These are phyloP conservation scores for Ochotona curzoniae DNA, from an alignment of 2,113 vertebrate species.

Conservation along the genomic window DNA sequence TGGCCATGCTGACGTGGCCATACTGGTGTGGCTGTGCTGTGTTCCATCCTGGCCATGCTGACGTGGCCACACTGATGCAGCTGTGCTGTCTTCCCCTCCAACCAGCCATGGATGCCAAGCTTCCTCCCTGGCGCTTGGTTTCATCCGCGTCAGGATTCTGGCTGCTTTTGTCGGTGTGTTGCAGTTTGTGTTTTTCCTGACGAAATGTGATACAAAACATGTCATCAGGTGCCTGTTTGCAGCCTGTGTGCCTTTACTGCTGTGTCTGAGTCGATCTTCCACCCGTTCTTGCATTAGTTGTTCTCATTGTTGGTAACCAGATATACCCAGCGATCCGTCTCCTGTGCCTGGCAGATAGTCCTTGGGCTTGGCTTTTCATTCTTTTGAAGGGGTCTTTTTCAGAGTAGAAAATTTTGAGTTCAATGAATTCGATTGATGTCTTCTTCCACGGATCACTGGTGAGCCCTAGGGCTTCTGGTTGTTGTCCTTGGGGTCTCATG, in stretches of 20 bases:
- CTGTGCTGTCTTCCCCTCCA: neutral
- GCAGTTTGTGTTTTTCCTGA: neutral
- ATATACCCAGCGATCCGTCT: neutral
- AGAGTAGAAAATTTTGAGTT: neutral
- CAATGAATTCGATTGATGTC: neutral
- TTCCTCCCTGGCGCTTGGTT: too few species aligned
- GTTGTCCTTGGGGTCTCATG: neutral
- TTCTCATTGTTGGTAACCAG: neutral
- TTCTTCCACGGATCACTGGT: neutral
- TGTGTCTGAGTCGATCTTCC: neutral
- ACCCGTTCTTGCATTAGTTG: neutral
- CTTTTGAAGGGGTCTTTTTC: neutral
- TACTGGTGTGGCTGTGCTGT: too few species aligned
- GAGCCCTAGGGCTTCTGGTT: neutral
- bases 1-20: too few species aligned
- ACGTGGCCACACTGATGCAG: too few species aligned
- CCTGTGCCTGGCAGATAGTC: too few species aligned
- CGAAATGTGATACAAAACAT: neutral
- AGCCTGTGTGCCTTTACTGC: neutral
- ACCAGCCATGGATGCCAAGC: too few species aligned
- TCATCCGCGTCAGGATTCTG: neutral
- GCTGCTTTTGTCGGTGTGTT: neutral
- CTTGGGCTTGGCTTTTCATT: neutral
- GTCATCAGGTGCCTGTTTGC: neutral
- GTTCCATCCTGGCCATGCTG: too few species aligned